Conservation (phyloP, 2,888 invertebrate genomes). For the Diogma glabrata region DNA sequence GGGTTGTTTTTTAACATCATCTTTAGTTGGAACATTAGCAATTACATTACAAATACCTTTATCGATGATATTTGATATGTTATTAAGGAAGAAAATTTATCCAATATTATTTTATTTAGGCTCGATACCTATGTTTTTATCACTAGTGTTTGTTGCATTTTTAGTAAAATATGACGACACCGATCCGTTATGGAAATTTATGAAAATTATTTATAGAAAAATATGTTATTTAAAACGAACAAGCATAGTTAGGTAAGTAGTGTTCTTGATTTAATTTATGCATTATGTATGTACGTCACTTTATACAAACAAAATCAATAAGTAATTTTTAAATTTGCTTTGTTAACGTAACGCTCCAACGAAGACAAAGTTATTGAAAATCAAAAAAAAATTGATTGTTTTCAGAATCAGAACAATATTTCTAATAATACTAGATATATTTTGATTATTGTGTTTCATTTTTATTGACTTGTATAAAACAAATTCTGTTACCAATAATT, state of each 20-base stretch:
- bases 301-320: too few species aligned
- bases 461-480: too few species aligned
- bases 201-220: conserved; percentile 34
- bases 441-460: too few species aligned
- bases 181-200: conserved; percentile 55
- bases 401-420: too few species aligned
- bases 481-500: too few species aligned
- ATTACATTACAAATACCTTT: conserved; percentile 81
- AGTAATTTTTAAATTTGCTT: too few species aligned
- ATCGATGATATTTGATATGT: conserved; percentile 73
- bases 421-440: too few species aligned
- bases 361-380: too few species aligned
- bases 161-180: conserved; percentile 70
- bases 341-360: too few species aligned
- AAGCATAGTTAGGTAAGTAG: conserved; percentile 30
- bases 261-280: too few species aligned
- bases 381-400: too few species aligned
- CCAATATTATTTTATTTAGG: conserved; percentile 65
- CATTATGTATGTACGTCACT: too few species aligned
- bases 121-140: conserved; percentile 59
- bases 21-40: conserved; percentile 75
- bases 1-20: conserved; percentile 90
- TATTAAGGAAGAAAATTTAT: conserved; percentile 56
- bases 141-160: conserved; percentile 44
- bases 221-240: conserved; percentile 30